These are phyloP conservation scores for Megaceryle alcyon DNA, from an alignment of 2,797 vertebrate species.

Conservation along the genomic window DNA sequence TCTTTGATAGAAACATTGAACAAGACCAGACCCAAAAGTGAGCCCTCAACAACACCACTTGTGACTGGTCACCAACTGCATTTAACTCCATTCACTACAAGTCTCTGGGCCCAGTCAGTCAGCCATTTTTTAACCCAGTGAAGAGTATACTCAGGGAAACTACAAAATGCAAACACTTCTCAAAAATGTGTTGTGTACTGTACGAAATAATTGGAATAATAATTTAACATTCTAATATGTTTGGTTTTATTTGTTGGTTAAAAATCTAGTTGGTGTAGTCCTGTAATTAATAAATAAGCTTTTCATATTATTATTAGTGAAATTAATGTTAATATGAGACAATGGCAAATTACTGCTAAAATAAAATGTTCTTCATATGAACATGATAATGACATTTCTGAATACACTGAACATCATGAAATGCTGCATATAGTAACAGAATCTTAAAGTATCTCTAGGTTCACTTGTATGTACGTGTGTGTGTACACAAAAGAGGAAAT, in stretches of 20 bases:
- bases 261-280: background rate
- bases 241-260: background rate
- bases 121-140: no score
- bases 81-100: no score
- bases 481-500: background rate
- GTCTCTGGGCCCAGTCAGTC: no score
- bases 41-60: no score
- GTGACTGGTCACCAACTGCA: no score
- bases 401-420: background rate
- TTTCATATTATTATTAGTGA: background rate
- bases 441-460: background rate
- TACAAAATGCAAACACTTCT: background rate
- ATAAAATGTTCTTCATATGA: background rate
- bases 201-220: background rate
- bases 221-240: background rate
- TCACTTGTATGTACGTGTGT: background rate
- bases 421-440: background rate
- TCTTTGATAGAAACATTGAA: no score
- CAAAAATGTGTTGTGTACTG: background rate
- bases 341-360: background rate
- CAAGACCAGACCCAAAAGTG: no score
- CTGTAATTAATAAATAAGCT: constrained; percentile 3
- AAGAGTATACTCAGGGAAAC: background rate
- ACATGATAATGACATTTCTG: constrained; percentile 3
- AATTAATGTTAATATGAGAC: constrained; percentile 1